Base-by-base conservation (phyloP, 2,797 vertebrate species). In the Linurgus olivaceus region DNA sequence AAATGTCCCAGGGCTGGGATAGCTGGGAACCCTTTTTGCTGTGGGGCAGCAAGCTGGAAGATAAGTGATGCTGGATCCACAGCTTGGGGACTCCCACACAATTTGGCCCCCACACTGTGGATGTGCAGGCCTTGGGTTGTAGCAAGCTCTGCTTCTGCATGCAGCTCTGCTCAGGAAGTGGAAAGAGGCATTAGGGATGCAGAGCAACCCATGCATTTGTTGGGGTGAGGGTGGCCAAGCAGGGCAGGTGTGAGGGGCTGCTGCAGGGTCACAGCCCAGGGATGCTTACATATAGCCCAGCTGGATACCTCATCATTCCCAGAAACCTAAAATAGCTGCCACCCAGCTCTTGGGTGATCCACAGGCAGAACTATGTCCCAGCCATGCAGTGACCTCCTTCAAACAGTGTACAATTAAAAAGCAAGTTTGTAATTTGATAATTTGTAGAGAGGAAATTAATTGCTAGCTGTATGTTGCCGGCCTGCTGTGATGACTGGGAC, bases 21-120 rank as follows among this genome's bases (percentile, higher is more conserved):
- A 11, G 55, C 42, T 33, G 50, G 5, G 0, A 4, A 83, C 15
- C 4, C 18, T n/a, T 90, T 82, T 19, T 0, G 7, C 42, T 0
- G 4, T 2, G 1, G 12, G 42, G 48, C 65, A 83, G 24, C 26
- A 24, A 57, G 29, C 31, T 16, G 17, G 47, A 47, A 50, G 75
- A 65, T 54, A 40, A 72, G 35, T 3, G 38, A 51, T 18, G 42
- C 50, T 73, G 61, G 71, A 13, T 4, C 2, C 37, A 20, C 16
- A 33, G 57, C 40, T 38, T 0, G 0, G 37, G 57, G 28, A 7
- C 48, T 67, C 28, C 40, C 1, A 0, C 0, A 1, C 14, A 5
- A 0, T 35, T 17, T 84, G 42, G n/a, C 72, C 37, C n/a, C 33
- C 3, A 0, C 23, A 73, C 25, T 15, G 44, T 44, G 57, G 28